Conservation (phyloP, 2,797 vertebrate species). For the Alca torda region DNA sequence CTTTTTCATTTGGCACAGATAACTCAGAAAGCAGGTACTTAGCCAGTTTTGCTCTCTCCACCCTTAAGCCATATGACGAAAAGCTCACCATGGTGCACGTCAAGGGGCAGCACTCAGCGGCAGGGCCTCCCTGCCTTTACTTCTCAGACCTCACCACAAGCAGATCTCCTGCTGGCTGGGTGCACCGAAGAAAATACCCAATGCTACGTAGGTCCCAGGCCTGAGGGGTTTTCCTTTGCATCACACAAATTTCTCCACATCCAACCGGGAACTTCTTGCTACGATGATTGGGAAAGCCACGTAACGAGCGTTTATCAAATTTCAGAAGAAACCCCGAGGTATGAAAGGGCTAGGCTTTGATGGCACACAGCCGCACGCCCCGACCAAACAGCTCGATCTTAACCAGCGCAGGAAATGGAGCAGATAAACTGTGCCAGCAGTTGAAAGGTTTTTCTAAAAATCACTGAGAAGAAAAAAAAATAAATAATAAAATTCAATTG, state of each 20-base stretch:
- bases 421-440: not conserved
- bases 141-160: not conserved
- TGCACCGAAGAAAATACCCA: not conserved
- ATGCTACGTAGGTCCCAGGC: not conserved
- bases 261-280: not conserved
- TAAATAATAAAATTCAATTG: not conserved
- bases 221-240: not conserved
- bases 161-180: not conserved
- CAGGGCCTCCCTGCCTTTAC: not conserved
- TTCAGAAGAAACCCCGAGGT: not conserved
- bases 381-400: not conserved
- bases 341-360: not conserved
- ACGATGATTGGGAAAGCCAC: fast-evolving
- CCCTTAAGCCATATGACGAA: not conserved
- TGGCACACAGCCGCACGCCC: fast-evolving
- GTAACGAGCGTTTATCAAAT: not conserved
- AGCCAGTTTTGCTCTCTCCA: not conserved
- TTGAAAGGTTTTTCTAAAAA: not conserved
- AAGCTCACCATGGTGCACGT: not conserved
- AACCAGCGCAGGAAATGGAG: not conserved
- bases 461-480: not conserved
- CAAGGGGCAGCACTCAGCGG: not conserved
- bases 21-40: not conserved
- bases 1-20: not conserved
- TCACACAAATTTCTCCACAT: not conserved